Evolutionary conservation across 2,797 vertebrate species (phyloP).

Genomic region (Phoxinus dragarum): DNA sequence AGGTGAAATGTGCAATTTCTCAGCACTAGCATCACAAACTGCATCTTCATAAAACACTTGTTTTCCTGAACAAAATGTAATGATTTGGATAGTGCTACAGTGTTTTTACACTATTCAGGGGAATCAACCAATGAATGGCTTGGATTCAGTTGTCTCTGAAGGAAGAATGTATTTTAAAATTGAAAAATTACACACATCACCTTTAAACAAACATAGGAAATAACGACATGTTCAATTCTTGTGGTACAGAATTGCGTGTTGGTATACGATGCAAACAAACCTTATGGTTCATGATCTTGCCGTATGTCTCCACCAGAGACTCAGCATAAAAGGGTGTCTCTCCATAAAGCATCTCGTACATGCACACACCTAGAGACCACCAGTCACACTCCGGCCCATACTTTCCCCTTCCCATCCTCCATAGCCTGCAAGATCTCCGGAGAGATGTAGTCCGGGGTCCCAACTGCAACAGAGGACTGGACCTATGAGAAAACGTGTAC

Average conservation of each 20-base stretch:
- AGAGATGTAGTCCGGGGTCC: conserved; percentile 98
- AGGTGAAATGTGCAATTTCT: background rate
- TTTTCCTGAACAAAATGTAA: background rate
- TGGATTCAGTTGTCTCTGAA: background rate
- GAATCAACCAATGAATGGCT: background rate
- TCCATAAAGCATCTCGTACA: conserved; percentile 99
- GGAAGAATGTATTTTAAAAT: background rate
- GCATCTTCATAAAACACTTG: background rate
- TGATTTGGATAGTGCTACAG: background rate
- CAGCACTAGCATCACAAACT: background rate
- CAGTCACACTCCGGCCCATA: conserved; percentile 99
- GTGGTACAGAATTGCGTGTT: background rate
- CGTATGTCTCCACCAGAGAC: conserved; percentile 98
- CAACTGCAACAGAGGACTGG: conserved; percentile 97
- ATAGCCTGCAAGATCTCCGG: conserved; percentile 99
- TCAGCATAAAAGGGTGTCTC: conserved; percentile 99
- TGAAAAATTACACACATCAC: background rate
- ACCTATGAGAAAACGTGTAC: conserved; percentile 77
- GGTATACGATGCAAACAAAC: conserved; percentile 73
- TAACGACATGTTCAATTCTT: background rate
- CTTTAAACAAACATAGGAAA: background rate
- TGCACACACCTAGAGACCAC: conserved; percentile 99
- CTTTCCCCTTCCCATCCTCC: conserved; percentile 99
- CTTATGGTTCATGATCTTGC: conserved; percentile 99
- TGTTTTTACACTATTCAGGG: background rate